Percentiles rank a stretch among this genome's conserved stretches.
Evolutionary conservation across 1,140 invertebrate species (phyloP).

Genomic region (Drosophila mayri): DNA sequence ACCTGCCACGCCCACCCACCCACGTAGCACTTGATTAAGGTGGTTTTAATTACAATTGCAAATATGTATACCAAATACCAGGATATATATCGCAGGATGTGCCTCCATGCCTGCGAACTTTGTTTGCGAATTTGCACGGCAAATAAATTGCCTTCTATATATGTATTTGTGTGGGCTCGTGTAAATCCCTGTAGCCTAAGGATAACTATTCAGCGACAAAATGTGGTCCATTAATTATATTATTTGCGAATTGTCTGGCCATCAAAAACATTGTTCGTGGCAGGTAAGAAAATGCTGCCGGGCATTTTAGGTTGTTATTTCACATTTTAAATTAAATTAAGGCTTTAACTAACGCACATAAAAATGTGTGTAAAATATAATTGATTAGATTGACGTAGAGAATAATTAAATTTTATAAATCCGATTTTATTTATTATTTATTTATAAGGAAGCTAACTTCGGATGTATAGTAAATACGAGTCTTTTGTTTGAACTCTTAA

Average conservation of each 20-base stretch:
- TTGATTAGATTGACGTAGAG: background rate
- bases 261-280: background rate
- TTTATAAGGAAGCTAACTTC: too few relatives aligned
- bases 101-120: slow-evolving; percentile 2
- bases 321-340: background rate
- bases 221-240: slow-evolving; percentile 14
- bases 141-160: slow-evolving; percentile 22
- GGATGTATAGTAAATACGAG: too few relatives aligned
- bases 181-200: background rate
- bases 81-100: background rate
- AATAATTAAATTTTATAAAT: background rate
- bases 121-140: slow-evolving; percentile 24
- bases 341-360: background rate
- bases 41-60: slow-evolving; percentile 67
- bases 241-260: slow-evolving; percentile 12
- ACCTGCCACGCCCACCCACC: slow-evolving; percentile 21
- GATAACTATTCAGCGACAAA: slow-evolving; percentile 9
- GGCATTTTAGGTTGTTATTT: background rate
- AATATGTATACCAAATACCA: slow-evolving; percentile 30
- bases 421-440: too few relatives aligned
- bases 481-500: too few relatives aligned
- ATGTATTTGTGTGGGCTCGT: background rate
- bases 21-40: slow-evolving; percentile 57
- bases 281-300: background rate
- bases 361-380: background rate